These are phyloP conservation scores for Arvicanthis niloticus DNA, from an alignment of 2,113 vertebrate species.

Conservation along the genomic window DNA sequence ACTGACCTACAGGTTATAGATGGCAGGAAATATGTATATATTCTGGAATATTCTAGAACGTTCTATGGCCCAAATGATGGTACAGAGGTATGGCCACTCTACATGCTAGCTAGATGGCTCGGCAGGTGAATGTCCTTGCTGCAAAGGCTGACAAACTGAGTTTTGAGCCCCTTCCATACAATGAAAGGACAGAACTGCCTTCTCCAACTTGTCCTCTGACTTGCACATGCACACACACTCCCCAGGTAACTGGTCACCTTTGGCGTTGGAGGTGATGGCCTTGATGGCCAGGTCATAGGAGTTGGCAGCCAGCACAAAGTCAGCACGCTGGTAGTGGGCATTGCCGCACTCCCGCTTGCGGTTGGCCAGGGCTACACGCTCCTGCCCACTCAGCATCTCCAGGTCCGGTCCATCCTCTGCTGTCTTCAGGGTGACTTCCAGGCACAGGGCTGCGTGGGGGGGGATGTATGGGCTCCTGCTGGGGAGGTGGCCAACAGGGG, in stretches of 20 bases:
- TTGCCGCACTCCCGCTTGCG: constrained; percentile 95
- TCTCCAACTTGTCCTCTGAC: background rate
- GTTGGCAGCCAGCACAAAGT: constrained; percentile 95
- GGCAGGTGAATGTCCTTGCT: background rate
- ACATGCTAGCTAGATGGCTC: background rate
- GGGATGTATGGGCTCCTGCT: constrained; percentile 90
- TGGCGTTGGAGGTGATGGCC: constrained; percentile 93
- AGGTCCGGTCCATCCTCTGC: constrained; percentile 90
- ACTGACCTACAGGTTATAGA: background rate
- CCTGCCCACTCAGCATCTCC: constrained; percentile 91
- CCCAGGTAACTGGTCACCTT: constrained; percentile 88
- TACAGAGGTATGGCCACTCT: background rate
- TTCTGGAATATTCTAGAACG: background rate
- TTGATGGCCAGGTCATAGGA: constrained; percentile 96
- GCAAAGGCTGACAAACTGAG: background rate
- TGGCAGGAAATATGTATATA: background rate
- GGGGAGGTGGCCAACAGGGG: background rate
- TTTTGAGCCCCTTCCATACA: too few species aligned
- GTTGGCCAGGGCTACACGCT: constrained; percentile 91
- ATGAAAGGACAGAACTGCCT: background rate
- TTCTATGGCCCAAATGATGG: background rate
- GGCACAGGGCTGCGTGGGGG: constrained; percentile 86
- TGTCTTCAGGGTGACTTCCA: constrained; percentile 93
- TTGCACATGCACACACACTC: background rate
- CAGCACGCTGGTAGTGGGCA: constrained; percentile 93